Base-by-base conservation (phyloP, 2,113 vertebrate species). In the Cyprinodon brontotheroides region DNA sequence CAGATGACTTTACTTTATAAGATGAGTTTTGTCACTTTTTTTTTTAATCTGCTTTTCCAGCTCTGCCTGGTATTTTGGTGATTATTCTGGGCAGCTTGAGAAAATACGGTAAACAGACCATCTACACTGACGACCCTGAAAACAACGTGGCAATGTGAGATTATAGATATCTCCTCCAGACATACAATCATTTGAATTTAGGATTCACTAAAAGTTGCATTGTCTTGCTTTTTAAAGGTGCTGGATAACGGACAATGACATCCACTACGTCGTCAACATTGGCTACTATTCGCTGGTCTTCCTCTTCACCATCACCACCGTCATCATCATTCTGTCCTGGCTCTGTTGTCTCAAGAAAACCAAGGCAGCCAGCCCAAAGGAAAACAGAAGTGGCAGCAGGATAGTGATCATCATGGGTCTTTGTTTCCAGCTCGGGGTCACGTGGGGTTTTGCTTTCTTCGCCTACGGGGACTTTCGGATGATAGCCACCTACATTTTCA, bases 361-460 rank as follows among this genome's bases (percentile, higher is more conserved):
- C 0, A 71, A 60, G 9, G 4, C 1, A 3, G 45, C 0, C 0
- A 39, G 1, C 0, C 0, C 0, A 8, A 37, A 36, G 41, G 11
- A 2, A 2, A 8, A 1, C 13, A 15, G 11, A 7, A 65, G 1
- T 4, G 59, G 81, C 11, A 67, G 15, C 4, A 81, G 70, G 2
- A 78, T 86, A 0, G 0, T 77, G 3, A 75, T 68, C 9, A 1
- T 93, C n/a, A 36, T 93, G 67, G 92, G 91, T 22, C 85, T 94
- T 79, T 93, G 91, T 57, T 81, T 77, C 76, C 67, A 87, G 36
- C 81, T 94, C 59, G 94, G 94, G 3, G 61, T 94, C 78, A 87
- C 89, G 3, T 94, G 93, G 93, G 89, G 92, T 5, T 90, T 93
- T 2, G 91, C 90, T 17, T 94, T 94, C 80, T 94, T 94, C 14